Conservation (phyloP, 2,113 vertebrate genomes). For the Pipa parva region DNA sequence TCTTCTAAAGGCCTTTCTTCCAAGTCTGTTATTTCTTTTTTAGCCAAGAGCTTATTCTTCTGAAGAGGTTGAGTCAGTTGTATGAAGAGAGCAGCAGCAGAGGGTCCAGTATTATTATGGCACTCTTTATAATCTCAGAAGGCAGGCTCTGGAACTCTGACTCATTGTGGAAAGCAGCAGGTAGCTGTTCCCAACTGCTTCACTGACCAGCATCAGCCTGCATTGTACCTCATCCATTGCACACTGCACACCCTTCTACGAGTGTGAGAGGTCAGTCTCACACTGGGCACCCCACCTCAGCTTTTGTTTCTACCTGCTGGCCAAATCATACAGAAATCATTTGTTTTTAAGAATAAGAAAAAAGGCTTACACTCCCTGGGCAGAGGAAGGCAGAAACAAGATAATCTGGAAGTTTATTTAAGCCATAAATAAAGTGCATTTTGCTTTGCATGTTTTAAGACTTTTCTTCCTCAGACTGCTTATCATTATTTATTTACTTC, state of each 20-base stretch:
- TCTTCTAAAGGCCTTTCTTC: slow-evolving; percentile 87
- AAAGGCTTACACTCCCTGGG: neutral
- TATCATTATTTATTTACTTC: neutral
- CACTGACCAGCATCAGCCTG: slow-evolving; percentile 53
- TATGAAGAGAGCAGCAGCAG: slow-evolving; percentile 78
- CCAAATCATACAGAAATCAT: slow-evolving; percentile 47
- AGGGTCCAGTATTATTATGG: slow-evolving; percentile 73
- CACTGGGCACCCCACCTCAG: slow-evolving; percentile 69
- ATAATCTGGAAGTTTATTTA: neutral
- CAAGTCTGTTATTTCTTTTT: slow-evolving; percentile 83
- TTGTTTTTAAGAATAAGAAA: slow-evolving; percentile 41
- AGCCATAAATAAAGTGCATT: neutral
- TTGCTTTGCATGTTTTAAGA: neutral
- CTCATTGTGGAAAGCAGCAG: slow-evolving; percentile 90
- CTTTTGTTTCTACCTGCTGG: slow-evolving; percentile 53
- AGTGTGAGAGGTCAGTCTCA: slow-evolving; percentile 78
- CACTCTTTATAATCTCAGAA: slow-evolving; percentile 64
- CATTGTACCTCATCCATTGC: slow-evolving; percentile 62
- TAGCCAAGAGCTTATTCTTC: slow-evolving; percentile 70
- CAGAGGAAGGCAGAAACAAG: neutral
- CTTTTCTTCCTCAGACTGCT: neutral
- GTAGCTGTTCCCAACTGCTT: slow-evolving; percentile 74
- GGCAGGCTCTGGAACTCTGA: slow-evolving; percentile 64
- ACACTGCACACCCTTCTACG: slow-evolving; percentile 48
- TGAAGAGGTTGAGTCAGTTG: slow-evolving; percentile 57